Conservation (phyloP, 2,797 vertebrate genomes). For the Masticophis lateralis region DNA sequence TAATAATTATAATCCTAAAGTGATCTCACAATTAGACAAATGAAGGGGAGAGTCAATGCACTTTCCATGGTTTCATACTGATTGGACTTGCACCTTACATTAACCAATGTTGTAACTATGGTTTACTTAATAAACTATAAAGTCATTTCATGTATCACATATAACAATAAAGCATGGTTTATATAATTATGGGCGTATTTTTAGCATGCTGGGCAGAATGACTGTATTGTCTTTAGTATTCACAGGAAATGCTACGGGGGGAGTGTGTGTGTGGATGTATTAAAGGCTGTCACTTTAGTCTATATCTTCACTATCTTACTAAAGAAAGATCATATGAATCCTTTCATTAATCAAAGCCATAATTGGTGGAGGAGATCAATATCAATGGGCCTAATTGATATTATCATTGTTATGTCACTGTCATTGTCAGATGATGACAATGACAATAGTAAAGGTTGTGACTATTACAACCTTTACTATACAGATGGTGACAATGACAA, state of each 20-base stretch:
- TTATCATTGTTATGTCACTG: too few species aligned
- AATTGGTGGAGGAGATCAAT: not conserved
- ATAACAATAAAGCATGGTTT: not conserved
- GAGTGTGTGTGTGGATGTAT: not conserved
- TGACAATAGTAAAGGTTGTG: too few species aligned
- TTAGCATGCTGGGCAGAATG: not conserved
- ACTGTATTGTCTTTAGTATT: not conserved
- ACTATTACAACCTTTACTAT: too few species aligned
- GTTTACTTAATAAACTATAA: not conserved
- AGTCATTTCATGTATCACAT: not conserved
- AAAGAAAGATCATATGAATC: not conserved
- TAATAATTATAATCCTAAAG: not conserved
- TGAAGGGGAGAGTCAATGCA: not conserved
- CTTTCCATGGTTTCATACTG: not conserved
- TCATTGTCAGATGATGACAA: too few species aligned
- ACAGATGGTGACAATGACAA: not conserved
- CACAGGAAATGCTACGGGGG: not conserved
- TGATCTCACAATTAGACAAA: conserved; percentile 1
- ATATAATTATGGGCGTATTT: not conserved
- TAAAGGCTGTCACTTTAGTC: not conserved
- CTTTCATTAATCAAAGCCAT: not conserved
- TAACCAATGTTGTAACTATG: not conserved
- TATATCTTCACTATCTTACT: not conserved
- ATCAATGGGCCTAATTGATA: not conserved
- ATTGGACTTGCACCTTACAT: not conserved